phyloP scores from a whole-genome alignment of 2,888 invertebrate genomes.

The Agriopis leucophaearia region DNA sequence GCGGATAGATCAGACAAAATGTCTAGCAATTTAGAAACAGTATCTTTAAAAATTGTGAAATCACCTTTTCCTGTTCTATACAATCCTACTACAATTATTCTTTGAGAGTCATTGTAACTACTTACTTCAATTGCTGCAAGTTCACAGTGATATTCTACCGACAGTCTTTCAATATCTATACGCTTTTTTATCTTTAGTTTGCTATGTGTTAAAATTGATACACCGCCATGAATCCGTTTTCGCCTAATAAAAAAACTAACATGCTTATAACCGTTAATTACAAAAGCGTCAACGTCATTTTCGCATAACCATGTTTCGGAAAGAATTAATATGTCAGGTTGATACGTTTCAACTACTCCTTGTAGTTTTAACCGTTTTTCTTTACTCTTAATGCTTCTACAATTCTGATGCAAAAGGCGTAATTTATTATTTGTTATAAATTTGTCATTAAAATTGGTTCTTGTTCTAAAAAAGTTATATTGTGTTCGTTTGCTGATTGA shows the following conservation, averaged over 20 bases:
- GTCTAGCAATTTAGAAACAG: neutral
- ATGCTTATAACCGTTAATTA: neutral
- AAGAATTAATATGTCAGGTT: neutral
- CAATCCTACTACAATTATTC: neutral
- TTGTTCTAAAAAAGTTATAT: neutral
- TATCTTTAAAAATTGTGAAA: neutral
- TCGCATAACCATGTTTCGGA: neutral
- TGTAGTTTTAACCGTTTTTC: neutral
- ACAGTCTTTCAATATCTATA: neutral
- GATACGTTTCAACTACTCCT: constrained; percentile 1
- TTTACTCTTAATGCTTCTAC: neutral
- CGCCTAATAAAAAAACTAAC: neutral
- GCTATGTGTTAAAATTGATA: neutral
- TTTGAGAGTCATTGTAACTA: neutral
- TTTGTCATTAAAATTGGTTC: neutral
- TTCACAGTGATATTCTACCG: neutral
- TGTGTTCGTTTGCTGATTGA: neutral
- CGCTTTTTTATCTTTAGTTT: neutral
- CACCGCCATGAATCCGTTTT: neutral
- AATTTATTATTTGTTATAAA: neutral
- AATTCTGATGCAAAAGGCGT: neutral
- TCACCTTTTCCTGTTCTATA: neutral
- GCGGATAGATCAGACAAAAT: neutral
- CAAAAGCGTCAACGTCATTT: neutral
- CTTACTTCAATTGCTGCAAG: neutral